phyloP scores from a whole-genome alignment of 2,113 vertebrate species.

The Rhinoptilus africanus region DNA sequence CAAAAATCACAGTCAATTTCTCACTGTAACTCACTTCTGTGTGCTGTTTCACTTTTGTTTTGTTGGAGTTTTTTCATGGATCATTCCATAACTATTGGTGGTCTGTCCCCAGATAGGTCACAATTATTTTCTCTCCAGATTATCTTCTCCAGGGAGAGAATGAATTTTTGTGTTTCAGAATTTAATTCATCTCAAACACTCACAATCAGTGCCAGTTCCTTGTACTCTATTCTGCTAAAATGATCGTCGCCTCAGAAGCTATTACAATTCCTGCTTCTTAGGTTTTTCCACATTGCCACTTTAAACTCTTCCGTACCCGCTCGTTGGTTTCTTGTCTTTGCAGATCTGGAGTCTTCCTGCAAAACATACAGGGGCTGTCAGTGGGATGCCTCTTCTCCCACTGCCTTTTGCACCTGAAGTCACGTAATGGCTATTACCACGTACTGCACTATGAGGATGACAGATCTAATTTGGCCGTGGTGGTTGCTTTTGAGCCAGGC shows the following conservation, averaged over 20 bases:
- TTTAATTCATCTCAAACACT: neutral
- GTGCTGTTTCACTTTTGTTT: neutral
- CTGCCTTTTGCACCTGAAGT: neutral
- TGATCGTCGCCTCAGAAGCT: neutral
- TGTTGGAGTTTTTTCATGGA: neutral
- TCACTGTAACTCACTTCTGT: neutral
- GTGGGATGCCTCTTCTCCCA: neutral
- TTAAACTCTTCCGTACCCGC: neutral
- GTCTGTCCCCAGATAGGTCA: neutral
- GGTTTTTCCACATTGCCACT: fast-evolving
- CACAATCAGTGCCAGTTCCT: neutral
- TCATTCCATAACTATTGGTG: neutral
- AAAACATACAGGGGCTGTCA: fast-evolving
- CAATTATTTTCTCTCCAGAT: neutral
- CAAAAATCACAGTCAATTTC: neutral
- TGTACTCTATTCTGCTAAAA: neutral
- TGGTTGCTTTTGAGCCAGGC: neutral
- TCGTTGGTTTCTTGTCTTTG: neutral
- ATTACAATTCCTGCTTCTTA: neutral
- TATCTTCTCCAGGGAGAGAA: neutral
- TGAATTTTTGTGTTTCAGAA: neutral
- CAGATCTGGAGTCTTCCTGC: neutral
- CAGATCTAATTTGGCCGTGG: neutral
- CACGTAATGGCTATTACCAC: neutral
- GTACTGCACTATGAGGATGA: neutral